These are phyloP conservation scores for Anguilla anguilla DNA, from an alignment of 2,797 vertebrate genomes.

Conservation along the genomic window DNA sequence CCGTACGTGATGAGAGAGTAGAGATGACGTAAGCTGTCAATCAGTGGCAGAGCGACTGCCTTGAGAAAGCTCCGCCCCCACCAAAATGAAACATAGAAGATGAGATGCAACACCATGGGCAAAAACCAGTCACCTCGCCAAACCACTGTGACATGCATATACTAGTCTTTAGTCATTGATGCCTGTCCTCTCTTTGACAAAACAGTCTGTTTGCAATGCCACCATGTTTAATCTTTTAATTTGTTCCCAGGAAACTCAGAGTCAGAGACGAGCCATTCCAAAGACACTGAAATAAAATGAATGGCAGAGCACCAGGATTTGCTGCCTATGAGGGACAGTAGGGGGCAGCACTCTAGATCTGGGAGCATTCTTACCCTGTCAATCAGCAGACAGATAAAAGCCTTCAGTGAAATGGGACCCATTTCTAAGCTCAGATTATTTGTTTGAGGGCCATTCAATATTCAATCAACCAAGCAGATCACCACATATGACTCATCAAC, in stretches of 20 bases:
- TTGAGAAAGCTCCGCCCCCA: neutral
- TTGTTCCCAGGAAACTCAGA: neutral
- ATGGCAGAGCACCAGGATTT: neutral
- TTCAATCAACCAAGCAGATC: constrained; percentile 6
- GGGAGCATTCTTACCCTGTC: neutral
- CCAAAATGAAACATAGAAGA: neutral
- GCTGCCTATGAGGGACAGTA: neutral
- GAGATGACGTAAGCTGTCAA: neutral
- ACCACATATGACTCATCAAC: neutral
- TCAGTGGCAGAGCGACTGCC: neutral
- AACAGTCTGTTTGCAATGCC: neutral
- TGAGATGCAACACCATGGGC: neutral
- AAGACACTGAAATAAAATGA: neutral
- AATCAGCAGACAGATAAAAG: neutral
- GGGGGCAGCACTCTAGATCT: neutral
- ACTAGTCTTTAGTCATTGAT: neutral
- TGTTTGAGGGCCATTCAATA: constrained; percentile 17
- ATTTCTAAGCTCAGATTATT: neutral
- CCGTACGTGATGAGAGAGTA: neutral
- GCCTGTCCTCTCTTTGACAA: neutral
- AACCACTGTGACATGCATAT: neutral
- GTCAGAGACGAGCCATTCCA: neutral
- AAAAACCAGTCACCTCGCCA: neutral
- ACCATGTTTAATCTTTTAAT: neutral
- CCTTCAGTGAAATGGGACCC: neutral